Percentiles rank a stretch among this genome's conserved stretches.
These are phyloP conservation scores for Psettodes erumei DNA, from an alignment of 2,113 vertebrate species.

Conservation along the genomic window DNA sequence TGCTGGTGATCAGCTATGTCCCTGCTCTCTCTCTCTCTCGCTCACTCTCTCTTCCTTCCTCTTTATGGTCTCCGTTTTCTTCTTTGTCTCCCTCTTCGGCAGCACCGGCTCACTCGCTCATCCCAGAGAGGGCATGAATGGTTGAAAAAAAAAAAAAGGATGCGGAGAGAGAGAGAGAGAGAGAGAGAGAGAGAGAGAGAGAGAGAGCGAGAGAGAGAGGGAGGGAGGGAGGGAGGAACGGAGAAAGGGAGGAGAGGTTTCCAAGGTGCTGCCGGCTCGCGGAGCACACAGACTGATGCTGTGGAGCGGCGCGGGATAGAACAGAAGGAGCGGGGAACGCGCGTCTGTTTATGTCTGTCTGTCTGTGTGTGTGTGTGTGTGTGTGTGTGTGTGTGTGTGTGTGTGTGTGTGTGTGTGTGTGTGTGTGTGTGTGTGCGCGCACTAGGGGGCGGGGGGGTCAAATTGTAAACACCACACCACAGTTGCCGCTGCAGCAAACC, in stretches of 20 bases:
- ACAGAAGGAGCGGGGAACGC: constrained; percentile 48
- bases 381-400: constrained; percentile 47
- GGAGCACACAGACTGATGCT: constrained; percentile 73
- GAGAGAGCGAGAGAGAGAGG: constrained; percentile 60
- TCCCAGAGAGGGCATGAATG: constrained; percentile 84
- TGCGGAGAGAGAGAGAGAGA: constrained; percentile 55
- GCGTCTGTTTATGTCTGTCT: constrained; percentile 41
- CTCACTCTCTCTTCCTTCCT: constrained; percentile 64
- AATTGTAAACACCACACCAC: constrained; percentile 89
- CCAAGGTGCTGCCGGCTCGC: constrained; percentile 73
- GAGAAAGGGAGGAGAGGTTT: constrained; percentile 75
- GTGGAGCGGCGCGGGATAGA: constrained; percentile 57
- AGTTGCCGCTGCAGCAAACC: constrained; percentile 91
- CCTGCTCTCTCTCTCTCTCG: constrained; percentile 70
- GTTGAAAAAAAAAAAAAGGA: constrained; percentile 78
- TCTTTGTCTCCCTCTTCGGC: constrained; percentile 74
- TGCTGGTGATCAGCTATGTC: constrained; percentile 80
- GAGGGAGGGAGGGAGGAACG: not conserved
- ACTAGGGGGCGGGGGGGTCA: constrained; percentile 71
- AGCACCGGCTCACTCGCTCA: constrained; percentile 81
- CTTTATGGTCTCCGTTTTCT: constrained; percentile 60
- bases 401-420: constrained; percentile 19
- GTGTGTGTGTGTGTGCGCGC: not conserved
- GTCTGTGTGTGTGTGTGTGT: constrained; percentile 19
- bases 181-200: constrained; percentile 56